Evolutionary conservation across 2,797 vertebrate genomes (phyloP), one percentile per base, ranked within the genome.

Genomic region (Propithecus deckenii): DNA sequence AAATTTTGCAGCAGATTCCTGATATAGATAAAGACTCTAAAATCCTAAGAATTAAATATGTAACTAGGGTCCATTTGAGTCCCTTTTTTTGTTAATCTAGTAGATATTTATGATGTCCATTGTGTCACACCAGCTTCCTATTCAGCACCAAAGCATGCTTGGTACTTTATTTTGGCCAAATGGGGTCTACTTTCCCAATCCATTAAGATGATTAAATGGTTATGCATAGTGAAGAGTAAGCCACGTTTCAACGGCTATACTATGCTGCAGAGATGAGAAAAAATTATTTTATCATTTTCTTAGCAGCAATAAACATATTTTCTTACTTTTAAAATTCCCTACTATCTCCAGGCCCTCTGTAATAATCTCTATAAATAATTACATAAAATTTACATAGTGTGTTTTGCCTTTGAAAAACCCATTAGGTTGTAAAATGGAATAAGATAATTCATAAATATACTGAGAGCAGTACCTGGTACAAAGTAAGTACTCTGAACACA

Each of bases 311-410:
- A 86, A 93, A 52, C 32, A 65, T 61, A 81, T 69, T 94, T 86
- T 81, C 50, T 76, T 92, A 12, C 32, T 84, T 89, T 96, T 25
- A 75, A 93, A 96, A 79, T 69, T 84, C 6, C 35, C 41, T 67
- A 23, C 59, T 79, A 15, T 61, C 67, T 94, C 32, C 12, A 50
- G 69, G 63, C 3, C 23, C 84, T 92, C n/a, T 84, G n/a, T 83
- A 93, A 72, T 57, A 88, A 79, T 91, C 18, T 91, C 12, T 43
- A 59, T 67, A 84, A 96, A 91, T 71, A 97, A 93, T 87, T 71
- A 84, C 38, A 59, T 91, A 72, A 93, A 95, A 91, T 84, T 55
- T 46, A 74, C 59, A 71, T 30, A 71, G 11, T 57, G 8, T 67
- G 32, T 65, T 97, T 95, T 91, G 20, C 7, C 63, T 90, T 92